Conservation (phyloP, 2,888 invertebrate genomes). For the Lithodes maja region DNA sequence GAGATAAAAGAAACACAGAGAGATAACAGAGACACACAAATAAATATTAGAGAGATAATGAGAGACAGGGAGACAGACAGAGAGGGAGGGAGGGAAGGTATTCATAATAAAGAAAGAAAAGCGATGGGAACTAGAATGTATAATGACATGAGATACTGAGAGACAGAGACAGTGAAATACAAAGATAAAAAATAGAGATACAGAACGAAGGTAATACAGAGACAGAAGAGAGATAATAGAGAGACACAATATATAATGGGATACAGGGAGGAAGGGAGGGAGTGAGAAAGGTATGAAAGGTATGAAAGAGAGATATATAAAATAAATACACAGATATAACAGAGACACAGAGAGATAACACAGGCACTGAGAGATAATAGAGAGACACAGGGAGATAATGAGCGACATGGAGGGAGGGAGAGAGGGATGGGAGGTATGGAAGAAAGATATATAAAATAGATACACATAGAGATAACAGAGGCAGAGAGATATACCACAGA, state of each 20-base stretch:
- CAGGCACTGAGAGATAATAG: no score
- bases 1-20: no score
- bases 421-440: background rate
- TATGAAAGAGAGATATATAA: background rate
- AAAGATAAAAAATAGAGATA: background rate
- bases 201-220: background rate
- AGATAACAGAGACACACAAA: no score
- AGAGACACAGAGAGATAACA: no score
- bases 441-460: background rate
- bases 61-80: no score
- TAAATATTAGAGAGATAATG: no score
- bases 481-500: background rate
- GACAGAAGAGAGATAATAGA: background rate
- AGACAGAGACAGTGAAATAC: background rate
- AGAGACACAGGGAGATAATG: background rate
- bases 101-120: no score
- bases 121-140: no score
- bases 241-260: background rate
- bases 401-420: conserved; percentile 3
- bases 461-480: background rate
- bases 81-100: no score
- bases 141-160: no score
- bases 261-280: background rate
- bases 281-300: background rate
- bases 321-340: no score